Evolutionary conservation across 1,140 invertebrate species (phyloP).

Genomic region (Drosophila azteca): DNA sequence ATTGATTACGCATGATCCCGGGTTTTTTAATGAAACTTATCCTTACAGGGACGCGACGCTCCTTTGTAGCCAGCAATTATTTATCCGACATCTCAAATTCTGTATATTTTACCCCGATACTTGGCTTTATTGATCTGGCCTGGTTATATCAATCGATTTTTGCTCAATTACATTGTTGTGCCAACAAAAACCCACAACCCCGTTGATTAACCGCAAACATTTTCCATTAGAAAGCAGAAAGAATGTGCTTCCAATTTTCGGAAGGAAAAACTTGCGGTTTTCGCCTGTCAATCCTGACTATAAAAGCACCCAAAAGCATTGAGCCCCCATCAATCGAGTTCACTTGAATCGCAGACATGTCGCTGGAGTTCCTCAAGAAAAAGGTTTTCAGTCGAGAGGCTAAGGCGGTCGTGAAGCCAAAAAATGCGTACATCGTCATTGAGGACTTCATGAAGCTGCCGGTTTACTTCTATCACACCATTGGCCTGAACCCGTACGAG

Average conservation of each 20-base stretch:
- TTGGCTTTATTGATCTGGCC: neutral
- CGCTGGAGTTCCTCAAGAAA: neutral
- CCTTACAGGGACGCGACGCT: no score
- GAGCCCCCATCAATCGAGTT: neutral
- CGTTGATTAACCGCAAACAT: neutral
- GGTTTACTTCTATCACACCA: slow-evolving; percentile 33
- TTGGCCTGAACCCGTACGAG: slow-evolving; percentile 51
- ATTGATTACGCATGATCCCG: slow-evolving; percentile 11
- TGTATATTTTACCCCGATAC: no score
- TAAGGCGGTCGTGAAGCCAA: neutral
- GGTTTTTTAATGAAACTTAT: no score
- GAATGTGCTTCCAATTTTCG: neutral
- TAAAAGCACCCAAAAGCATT: slow-evolving; percentile 7
- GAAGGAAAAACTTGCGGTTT: slow-evolving; percentile 3
- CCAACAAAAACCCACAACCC: neutral
- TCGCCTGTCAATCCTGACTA: neutral
- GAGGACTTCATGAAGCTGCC: slow-evolving; percentile 52
- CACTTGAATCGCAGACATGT: neutral
- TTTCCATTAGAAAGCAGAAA: neutral
- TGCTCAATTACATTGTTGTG: neutral
- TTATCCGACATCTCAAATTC: no score
- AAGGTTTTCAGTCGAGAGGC: neutral
- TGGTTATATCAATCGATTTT: slow-evolving; percentile 6
- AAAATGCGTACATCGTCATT: neutral
- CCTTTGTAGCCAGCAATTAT: no score